These are phyloP conservation scores for Trisateles emortualis DNA, from an alignment of 2,888 invertebrate genomes.

Conservation along the genomic window DNA sequence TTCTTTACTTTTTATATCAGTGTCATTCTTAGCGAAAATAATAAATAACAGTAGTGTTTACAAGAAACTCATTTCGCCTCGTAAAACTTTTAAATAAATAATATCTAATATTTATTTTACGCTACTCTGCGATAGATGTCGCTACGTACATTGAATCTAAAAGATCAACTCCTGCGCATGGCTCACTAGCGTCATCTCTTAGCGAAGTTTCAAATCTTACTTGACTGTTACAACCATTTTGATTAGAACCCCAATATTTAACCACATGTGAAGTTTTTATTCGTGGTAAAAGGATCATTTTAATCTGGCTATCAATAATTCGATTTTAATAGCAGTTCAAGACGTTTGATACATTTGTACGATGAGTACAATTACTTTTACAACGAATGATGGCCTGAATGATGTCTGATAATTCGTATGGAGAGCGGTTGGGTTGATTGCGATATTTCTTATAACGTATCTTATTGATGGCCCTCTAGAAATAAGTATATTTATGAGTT, in stretches of 20 bases:
- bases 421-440: constrained; percentile 42
- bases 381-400: constrained; percentile 73
- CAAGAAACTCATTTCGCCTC: neutral
- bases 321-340: constrained; percentile 76
- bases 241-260: constrained; percentile 52
- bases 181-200: constrained; percentile 53
- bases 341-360: constrained; percentile 64
- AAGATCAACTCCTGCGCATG: constrained; percentile 60
- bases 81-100: neutral
- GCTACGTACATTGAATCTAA: constrained; percentile 45
- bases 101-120: constrained; percentile 1
- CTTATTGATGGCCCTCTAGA: constrained; percentile 44
- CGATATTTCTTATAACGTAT: constrained; percentile 46
- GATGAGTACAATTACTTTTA: constrained; percentile 71
- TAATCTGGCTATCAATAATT: constrained; percentile 64
- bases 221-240: constrained; percentile 30
- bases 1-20: too few species aligned
- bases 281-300: constrained; percentile 36
- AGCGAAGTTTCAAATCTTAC: constrained; percentile 11
- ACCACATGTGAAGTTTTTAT: constrained; percentile 4
- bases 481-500: constrained; percentile 41
- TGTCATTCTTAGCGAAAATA: too few species aligned
- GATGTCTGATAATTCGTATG: constrained; percentile 67
- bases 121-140: constrained; percentile 75
- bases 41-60: too few species aligned